Evolutionary conservation across 2,113 vertebrate species (phyloP).

Genomic region (Dasyurus viverrinus): DNA sequence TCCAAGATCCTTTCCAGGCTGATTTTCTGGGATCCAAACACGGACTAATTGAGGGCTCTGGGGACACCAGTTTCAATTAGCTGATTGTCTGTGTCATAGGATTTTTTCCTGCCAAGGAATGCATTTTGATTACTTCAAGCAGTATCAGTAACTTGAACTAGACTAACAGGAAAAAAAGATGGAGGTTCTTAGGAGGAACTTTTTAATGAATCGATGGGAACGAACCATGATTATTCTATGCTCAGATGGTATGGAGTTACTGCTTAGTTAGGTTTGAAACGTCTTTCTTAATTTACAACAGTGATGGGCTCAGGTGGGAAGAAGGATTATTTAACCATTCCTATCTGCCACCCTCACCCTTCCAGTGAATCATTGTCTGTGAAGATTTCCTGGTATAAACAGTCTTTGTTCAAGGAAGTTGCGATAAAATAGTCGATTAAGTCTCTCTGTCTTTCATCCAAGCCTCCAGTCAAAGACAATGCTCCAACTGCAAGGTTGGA

Average conservation of each 20-base stretch:
- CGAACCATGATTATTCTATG: background rate
- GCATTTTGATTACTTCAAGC: conserved; percentile 14
- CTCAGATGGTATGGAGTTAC: background rate
- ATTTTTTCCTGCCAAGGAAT: background rate
- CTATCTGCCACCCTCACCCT: background rate
- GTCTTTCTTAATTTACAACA: background rate
- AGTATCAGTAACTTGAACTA: background rate
- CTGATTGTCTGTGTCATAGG: background rate
- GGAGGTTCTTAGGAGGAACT: background rate
- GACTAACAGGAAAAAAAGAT: background rate
- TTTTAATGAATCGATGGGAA: background rate
- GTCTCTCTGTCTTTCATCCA: no score
- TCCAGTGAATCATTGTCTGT: background rate
- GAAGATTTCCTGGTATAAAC: background rate
- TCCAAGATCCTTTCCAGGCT: background rate
- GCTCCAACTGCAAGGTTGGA: background rate
- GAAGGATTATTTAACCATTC: background rate
- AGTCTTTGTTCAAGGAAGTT: background rate
- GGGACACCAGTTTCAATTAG: background rate
- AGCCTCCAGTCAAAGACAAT: no score
- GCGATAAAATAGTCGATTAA: background rate
- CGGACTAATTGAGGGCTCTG: background rate
- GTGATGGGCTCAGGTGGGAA: background rate
- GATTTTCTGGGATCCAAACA: no score
- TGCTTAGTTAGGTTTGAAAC: background rate